Base-by-base conservation (phyloP, 2,888 invertebrate genomes). In the Phyllotreta striolata region DNA sequence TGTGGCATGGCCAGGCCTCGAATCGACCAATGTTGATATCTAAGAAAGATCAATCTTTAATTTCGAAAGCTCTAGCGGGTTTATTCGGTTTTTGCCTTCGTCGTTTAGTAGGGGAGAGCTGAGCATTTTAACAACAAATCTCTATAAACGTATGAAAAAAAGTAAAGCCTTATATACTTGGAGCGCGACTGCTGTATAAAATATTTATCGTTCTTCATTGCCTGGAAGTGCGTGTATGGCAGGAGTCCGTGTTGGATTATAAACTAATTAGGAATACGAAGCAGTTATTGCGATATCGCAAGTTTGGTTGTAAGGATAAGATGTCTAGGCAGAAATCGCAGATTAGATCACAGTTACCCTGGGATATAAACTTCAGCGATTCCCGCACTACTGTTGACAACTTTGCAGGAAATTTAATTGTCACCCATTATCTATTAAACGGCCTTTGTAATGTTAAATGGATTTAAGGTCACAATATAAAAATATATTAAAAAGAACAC, bases 1-100 rank as follows among this genome's bases (percentile, higher is more conserved):
- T 80, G 78, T 80, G 79, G 80, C 80, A 81, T 81, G 80, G 77
- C 77, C 77, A 77, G 72, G 72, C 76, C 78, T 77, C 74, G 76
- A 71, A 77, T 74, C 74, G 73, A 73, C 74, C 74, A 73, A 72
- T 70, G 73, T 74, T 77, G 77, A 77, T 79, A 77, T 76, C 77
- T 76, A 67, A 63, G 66, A 70, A 72, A 72, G 73, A 76, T 76
- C 74, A 73, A 76, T 77, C 76, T 77, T 77, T 63, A 67, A 73
- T 73, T 72, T 62, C 63, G 66, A 67, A 63, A 63, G 62, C 62
- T 65, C 63, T 64, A 55, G 63, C 64, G 59, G 63, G 57, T 60
- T 62, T 24, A 24, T 24, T 61, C 54, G 57, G 61, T 67, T 67
- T 63, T 54, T 46, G 56, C 54, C 44, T 52, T 52, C 41, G 41